Evolutionary conservation across 2,888 invertebrate species (phyloP), one percentile per base, ranked within the genome.

Genomic region (Microplitis manilae): DNA sequence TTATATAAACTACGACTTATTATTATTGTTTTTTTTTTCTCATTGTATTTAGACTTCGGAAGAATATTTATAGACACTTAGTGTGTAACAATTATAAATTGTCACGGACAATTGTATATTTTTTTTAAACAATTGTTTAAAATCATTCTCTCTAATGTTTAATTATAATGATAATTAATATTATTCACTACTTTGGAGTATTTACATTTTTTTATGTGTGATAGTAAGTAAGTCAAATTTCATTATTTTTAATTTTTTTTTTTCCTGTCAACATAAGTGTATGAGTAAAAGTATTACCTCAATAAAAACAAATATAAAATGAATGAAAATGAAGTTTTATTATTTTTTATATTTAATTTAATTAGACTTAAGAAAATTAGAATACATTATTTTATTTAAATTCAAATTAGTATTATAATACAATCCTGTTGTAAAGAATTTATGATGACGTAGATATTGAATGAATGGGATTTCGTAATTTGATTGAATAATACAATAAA

Each of bases 1-100:
- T 64, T 72, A 72, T 39, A 39, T 71, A 71, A 62, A 15, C 39
- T 39, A 8, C 30, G 20, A 40, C 64, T 72, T 61, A 15, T 41
- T 62, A 20, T 62, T 64, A 20, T 73, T 41, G 17, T 17, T 17
- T 50, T 50, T 30, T 67, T 15, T 50, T n/a, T 39, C 20, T 72
- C 71, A 72, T 72, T 72, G 62, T 72, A 72, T 60, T 72, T 72
- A 72, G 71, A 62, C 38, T 20, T 72, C 62, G 7, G 70, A 72
- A 62, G 60, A 72, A 61, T 72, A 72, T 72, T 62, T 72, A 72
- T 72, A 72, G 39, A 72, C 61, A 13, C 15, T 40, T 62, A 39
- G 71, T 38, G 60, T 72, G 5, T 15, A 38, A 39, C 2, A 30
- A 30, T 38, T n/a, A 15, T 39, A 30, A 40, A 40, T 62, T 62